These are phyloP conservation scores for Peromyscus aztecus DNA, from an alignment of 2,797 vertebrate genomes.

Conservation along the genomic window DNA sequence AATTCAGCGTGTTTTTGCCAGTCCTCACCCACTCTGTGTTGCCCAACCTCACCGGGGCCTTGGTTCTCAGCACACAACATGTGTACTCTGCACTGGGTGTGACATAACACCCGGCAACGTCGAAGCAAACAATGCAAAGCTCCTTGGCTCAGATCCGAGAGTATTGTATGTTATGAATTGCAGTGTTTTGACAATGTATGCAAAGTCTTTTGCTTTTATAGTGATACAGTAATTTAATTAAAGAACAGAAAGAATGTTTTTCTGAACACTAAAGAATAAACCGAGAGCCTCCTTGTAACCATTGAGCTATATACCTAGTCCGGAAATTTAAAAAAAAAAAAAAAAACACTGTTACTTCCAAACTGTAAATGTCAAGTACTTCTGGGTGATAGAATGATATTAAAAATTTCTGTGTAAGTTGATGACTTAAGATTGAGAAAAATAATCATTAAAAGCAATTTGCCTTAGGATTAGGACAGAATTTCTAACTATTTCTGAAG, in stretches of 20 bases:
- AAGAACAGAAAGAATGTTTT: background rate
- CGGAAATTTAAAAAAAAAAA: too few species aligned
- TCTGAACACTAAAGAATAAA: background rate
- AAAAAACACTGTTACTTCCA: background rate
- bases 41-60: background rate
- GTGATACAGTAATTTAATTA: background rate
- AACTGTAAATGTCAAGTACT: background rate
- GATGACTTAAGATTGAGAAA: background rate
- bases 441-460: background rate
- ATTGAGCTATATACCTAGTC: too few species aligned
- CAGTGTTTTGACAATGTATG: background rate
- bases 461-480: background rate
- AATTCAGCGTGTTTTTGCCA: background rate
- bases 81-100: background rate
- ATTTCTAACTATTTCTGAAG: background rate
- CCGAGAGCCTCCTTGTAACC: background rate
- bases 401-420: background rate
- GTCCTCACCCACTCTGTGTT: background rate
- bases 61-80: background rate
- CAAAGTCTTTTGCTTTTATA: background rate
- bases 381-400: background rate
- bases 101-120: background rate
- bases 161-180: background rate
- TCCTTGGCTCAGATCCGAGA: background rate
- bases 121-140: too few species aligned